Evolutionary conservation across 2,113 vertebrate genomes (phyloP).

Genomic region (Ceuthmochares aereus): DNA sequence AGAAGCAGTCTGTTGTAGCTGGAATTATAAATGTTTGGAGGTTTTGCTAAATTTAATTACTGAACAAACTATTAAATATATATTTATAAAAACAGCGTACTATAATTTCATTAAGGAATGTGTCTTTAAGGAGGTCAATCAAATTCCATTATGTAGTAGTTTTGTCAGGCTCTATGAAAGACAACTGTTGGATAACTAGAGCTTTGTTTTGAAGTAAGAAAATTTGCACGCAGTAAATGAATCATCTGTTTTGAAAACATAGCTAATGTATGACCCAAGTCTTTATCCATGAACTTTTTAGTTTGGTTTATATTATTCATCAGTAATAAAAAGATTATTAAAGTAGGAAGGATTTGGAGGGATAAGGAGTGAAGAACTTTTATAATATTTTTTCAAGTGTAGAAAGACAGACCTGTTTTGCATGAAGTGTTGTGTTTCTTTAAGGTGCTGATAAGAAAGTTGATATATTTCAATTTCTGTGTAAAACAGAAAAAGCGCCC

Average conservation of each 20-base stretch:
- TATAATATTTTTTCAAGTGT: not conserved
- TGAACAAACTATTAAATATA: not conserved
- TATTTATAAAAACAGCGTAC: not conserved
- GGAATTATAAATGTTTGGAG: not conserved
- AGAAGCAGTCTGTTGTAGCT: not conserved
- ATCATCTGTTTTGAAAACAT: not conserved
- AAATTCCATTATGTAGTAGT: not conserved
- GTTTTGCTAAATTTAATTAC: not conserved
- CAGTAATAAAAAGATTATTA: not conserved
- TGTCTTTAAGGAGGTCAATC: not conserved
- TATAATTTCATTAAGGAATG: not conserved
- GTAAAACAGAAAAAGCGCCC: not conserved
- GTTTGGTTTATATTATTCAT: not conserved
- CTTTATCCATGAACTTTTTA: not conserved
- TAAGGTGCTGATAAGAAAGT: not conserved
- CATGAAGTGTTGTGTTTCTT: not conserved
- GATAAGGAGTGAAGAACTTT: not conserved
- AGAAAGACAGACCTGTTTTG: not conserved
- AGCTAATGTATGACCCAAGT: not conserved
- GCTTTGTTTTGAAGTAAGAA: not conserved
- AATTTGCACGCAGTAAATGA: not conserved
- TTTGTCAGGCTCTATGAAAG: not conserved
- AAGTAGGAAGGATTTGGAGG: not conserved
- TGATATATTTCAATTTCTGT: not conserved
- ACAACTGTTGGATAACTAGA: not conserved